phyloP scores from a whole-genome alignment of 2,113 vertebrate species.

The Trichechus manatus region DNA sequence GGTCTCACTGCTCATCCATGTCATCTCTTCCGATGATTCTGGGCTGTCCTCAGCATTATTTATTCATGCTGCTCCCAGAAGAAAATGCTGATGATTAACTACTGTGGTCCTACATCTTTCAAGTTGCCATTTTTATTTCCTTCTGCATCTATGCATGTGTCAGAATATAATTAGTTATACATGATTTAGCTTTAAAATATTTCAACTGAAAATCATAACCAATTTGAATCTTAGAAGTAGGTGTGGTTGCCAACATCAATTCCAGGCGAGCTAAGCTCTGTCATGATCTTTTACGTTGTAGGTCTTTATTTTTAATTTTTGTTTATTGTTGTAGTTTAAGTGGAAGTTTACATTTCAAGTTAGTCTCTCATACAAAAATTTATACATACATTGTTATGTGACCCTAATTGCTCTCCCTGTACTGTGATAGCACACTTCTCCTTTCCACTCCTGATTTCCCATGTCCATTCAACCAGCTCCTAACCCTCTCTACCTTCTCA shows the following conservation, averaged over 20 bases:
- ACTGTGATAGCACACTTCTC: too few relatives aligned
- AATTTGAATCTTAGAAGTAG: constrained; percentile 34
- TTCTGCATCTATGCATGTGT: neutral
- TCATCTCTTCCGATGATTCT: neutral
- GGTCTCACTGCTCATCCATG: neutral
- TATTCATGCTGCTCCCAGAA: neutral
- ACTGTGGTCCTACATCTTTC: neutral
- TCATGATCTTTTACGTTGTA: too few relatives aligned
- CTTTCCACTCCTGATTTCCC: too few relatives aligned
- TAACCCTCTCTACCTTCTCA: too few relatives aligned
- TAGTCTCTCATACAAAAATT: too few relatives aligned
- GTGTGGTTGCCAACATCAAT: neutral
- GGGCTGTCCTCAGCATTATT: neutral
- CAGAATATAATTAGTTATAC: constrained; percentile 45
- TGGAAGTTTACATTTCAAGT: too few relatives aligned
- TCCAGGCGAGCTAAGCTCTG: neutral
- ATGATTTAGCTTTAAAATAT: constrained; percentile 56
- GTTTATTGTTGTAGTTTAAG: too few relatives aligned
- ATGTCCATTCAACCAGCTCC: too few relatives aligned
- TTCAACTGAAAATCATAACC: constrained; percentile 52
- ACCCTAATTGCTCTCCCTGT: too few relatives aligned
- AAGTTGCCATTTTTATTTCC: constrained; percentile 1
- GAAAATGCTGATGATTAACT: constrained; percentile 1
- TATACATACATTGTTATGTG: too few relatives aligned
- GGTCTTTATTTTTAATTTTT: too few relatives aligned